phyloP scores from a whole-genome alignment of 2,113 vertebrate genomes.

The Tamias sibiricus region DNA sequence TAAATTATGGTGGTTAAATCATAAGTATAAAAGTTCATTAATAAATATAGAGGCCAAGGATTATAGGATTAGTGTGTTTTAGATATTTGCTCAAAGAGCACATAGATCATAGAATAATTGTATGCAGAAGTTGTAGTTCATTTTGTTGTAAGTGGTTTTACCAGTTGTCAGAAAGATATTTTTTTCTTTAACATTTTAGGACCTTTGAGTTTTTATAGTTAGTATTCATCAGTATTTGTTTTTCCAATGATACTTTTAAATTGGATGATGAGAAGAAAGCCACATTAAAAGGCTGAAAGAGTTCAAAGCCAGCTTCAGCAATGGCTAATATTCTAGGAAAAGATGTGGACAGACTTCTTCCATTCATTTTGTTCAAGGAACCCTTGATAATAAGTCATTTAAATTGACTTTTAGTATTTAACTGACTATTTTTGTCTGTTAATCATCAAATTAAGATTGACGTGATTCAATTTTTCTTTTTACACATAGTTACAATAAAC shows the following conservation, averaged over 20 bases:
- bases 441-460: conserved; percentile 57
- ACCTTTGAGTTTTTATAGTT: conserved; percentile 40
- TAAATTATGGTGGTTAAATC: background rate
- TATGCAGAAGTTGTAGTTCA: background rate
- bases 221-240: conserved; percentile 6
- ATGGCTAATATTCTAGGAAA: conserved; percentile 21
- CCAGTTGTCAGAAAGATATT: conserved; percentile 28
- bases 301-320: too few relatives aligned
- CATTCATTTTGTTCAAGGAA: background rate
- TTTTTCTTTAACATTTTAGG: conserved; percentile 40
- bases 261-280: background rate
- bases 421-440: conserved; percentile 40
- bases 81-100: conserved; percentile 9
- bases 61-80: conserved; percentile 42
- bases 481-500: conserved; percentile 96
- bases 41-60: background rate
- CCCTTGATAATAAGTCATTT: background rate
- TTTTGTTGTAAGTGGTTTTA: conserved; percentile 1
- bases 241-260: conserved; percentile 1
- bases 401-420: conserved; percentile 40
- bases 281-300: background rate
- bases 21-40: background rate
- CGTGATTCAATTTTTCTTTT: conserved; percentile 56
- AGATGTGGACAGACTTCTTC: background rate
- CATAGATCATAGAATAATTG: background rate